These are phyloP conservation scores for Sarcophaga peregrina DNA, from an alignment of 1,140 invertebrate genomes.

Conservation along the genomic window DNA sequence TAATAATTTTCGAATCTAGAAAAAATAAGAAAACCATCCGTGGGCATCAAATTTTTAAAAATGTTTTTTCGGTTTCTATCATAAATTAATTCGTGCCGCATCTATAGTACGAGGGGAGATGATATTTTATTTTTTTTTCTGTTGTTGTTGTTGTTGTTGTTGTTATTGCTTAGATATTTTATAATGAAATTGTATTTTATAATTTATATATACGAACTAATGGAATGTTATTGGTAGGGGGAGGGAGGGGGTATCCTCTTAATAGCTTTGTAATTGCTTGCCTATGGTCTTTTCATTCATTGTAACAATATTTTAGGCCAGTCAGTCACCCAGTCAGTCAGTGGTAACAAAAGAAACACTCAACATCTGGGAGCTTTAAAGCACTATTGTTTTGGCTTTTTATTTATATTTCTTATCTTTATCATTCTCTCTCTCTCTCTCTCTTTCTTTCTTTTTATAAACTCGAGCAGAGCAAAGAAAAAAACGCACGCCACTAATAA, in stretches of 20 bases:
- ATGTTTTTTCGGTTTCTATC: not conserved
- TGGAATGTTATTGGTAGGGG: no score
- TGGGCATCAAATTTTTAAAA: not conserved
- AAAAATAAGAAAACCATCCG: not conserved
- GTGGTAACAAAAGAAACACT: not conserved
- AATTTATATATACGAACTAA: no score
- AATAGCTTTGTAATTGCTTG: constrained; percentile 37
- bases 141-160: no score
- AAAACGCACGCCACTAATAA: no score
- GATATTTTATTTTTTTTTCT: not conserved
- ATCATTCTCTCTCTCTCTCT: no score
- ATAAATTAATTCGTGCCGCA: not conserved
- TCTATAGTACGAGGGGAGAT: not conserved
- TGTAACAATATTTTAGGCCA: not conserved
- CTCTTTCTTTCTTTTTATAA: no score
- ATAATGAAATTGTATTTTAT: no score
- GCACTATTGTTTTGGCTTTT: no score
- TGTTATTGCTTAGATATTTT: no score
- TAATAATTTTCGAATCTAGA: not conserved
- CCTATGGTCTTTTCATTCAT: not conserved
- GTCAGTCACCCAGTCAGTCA: not conserved
- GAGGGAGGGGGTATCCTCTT: not conserved
- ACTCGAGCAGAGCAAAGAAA: no score
- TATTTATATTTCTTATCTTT: no score
- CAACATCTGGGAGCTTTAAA: not conserved